Conservation (phyloP, 1,140 invertebrate genomes). For the Neodiprion virginianus region DNA sequence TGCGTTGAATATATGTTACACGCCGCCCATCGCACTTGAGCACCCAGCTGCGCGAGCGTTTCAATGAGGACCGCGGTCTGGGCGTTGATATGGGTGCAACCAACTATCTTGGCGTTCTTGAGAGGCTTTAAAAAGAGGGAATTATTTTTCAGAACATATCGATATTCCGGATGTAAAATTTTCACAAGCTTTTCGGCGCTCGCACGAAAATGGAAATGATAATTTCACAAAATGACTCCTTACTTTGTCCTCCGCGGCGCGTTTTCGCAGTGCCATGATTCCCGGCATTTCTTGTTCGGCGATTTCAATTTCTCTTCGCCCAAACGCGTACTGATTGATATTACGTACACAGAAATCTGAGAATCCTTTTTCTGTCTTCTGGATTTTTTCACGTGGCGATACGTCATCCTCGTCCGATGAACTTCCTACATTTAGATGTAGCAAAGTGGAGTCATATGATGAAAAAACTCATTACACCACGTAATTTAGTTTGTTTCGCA, state of each 20-base stretch:
- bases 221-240: neutral
- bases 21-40: slow-evolving; percentile 92
- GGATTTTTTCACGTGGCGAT: slow-evolving; percentile 86
- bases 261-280: slow-evolving; percentile 90
- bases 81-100: slow-evolving; percentile 97
- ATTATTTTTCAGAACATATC: neutral
- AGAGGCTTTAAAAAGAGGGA: slow-evolving; percentile 67
- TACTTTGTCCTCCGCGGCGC: slow-evolving; percentile 88
- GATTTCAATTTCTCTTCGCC: slow-evolving; percentile 95
- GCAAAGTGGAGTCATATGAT: slow-evolving; percentile 58
- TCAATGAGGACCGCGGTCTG: slow-evolving; percentile 97
- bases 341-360: slow-evolving; percentile 92
- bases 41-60: slow-evolving; percentile 88
- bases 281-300: slow-evolving; percentile 99
- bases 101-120: slow-evolving; percentile 95
- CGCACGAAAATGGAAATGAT: neutral
- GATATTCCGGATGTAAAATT: neutral
- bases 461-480: slow-evolving; percentile 39
- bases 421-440: slow-evolving; percentile 84
- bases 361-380: slow-evolving; percentile 81
- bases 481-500: no score
- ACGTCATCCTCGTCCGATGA: slow-evolving; percentile 85
- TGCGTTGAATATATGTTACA: slow-evolving; percentile 99
- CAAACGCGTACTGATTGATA: slow-evolving; percentile 91
- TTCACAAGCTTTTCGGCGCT: neutral